phyloP scores from a whole-genome alignment of 2,797 vertebrate genomes.

The Myiothlypis chrysogaster region DNA sequence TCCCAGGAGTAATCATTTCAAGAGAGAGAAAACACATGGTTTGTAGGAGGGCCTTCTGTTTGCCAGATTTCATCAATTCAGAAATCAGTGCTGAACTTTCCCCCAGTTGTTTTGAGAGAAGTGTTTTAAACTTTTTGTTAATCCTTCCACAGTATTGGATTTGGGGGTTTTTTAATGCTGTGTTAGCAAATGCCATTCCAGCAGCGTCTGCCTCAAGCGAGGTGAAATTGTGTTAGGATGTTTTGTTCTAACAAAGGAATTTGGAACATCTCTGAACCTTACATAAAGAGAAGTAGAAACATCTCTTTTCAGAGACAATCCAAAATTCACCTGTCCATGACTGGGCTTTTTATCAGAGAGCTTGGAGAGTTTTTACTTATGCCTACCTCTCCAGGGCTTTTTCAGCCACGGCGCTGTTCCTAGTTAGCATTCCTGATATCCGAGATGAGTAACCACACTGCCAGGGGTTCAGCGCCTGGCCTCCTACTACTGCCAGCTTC shows the following conservation, averaged over 20 bases:
- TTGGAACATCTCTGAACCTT: not conserved
- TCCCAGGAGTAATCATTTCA: constrained; percentile 15
- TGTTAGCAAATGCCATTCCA: not conserved
- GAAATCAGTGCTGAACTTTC: constrained; percentile 2
- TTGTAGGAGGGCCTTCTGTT: constrained; percentile 17
- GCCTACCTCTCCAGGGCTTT: not conserved
- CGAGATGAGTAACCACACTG: fast-evolving
- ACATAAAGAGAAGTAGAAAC: not conserved
- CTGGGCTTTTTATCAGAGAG: not conserved
- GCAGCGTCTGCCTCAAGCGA: not conserved
- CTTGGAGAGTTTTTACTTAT: not conserved
- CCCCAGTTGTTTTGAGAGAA: not conserved
- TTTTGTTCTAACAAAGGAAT: not conserved
- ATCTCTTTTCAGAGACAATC: not conserved
- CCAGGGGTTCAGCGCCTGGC: not conserved
- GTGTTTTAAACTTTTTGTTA: not conserved
- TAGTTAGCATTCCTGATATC: not conserved
- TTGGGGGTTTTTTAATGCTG: not conserved
- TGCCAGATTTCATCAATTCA: constrained; percentile 31
- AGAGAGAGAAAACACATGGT: constrained; percentile 9
- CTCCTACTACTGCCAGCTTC: not conserved
- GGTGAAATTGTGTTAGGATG: not conserved
- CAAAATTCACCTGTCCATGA: not conserved
- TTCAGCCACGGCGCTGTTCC: not conserved
- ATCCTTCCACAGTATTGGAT: not conserved